Conservation (phyloP, 2,797 vertebrate species). For the Microhierax caerulescens region DNA sequence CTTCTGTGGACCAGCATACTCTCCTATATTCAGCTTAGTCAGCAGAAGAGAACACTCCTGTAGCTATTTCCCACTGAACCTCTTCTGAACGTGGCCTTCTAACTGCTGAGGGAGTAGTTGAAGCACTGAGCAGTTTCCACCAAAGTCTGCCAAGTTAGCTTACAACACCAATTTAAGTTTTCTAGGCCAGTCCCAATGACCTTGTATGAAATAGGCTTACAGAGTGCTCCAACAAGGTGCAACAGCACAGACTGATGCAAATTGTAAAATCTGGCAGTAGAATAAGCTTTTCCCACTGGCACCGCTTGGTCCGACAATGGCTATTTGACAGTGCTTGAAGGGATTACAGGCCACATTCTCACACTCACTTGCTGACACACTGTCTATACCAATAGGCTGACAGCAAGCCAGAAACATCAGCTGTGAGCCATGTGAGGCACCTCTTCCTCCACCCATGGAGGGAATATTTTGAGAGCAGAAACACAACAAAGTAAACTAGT, state of each 20-base stretch:
- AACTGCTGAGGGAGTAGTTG: neutral
- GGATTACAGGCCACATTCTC: neutral
- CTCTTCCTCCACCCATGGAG: neutral
- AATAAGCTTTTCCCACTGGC: neutral
- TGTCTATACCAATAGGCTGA: neutral
- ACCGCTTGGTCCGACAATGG: neutral
- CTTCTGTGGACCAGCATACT: neutral
- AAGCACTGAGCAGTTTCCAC: neutral
- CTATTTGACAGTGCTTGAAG: neutral
- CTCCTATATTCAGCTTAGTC: neutral
- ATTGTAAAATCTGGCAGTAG: neutral
- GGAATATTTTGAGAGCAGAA: neutral
- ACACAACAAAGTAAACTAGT: neutral
- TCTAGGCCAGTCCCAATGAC: neutral
- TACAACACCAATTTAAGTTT: neutral
- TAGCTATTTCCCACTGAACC: neutral
- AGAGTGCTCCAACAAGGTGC: neutral
- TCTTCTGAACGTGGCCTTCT: neutral
- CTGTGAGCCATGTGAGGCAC: neutral
- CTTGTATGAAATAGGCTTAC: neutral
- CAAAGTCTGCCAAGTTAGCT: neutral
- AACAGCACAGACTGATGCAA: neutral
- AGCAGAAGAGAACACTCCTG: neutral
- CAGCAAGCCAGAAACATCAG: neutral
- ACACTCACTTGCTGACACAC: neutral